Base-by-base conservation (phyloP, 2,888 invertebrate genomes). In the Teleogryllus oceanicus region DNA sequence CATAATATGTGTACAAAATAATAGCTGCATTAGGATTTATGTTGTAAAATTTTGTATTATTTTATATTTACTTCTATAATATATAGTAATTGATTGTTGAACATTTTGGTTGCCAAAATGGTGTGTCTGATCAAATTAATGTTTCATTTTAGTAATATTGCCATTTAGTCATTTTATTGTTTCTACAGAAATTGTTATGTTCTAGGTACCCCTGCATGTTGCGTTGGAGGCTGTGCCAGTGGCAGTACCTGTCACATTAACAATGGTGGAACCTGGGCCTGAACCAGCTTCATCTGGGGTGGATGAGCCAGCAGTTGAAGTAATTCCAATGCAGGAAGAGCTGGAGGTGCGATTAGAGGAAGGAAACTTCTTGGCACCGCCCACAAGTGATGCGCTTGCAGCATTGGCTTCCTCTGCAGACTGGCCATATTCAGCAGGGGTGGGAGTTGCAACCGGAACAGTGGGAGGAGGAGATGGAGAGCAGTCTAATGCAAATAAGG, bases 291-390 rank as follows among this genome's bases (percentile, higher is more conserved):
- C 37, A 8, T 37, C 37, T 37, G 37, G 37, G 37, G 37, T 37
- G 37, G 79, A 80, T n/a, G 81, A 82, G 20, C 37, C 37, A 37
- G 37, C 37, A 37, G 82, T 82, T n/a, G 80, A 81, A 74, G 85
- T 86, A 11, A 89, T 89, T 79, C 89, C 89, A 1, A 89, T 90
- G 88, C 89, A 90, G 85, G 91, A 91, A 85, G 91, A 91, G 83
- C 85, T 91, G 78, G 91, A 91, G 84, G 90, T 91, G 24, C 87
- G 89, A 79, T 83, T 89, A 79, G 88, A 89, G 84, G 88, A 89
- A 83, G 88, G 88, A 21, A 87, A 87, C 5, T 62, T 62, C 62
- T n/a, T 62, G 62, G 62, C 62, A n/a, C 62, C 37, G 8, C 37
- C 37, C 37, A 37, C 37, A 37, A 37, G 37, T 37, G 37, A 37